These are phyloP conservation scores for Periplaneta americana DNA, from an alignment of 1,140 invertebrate genomes.

Conservation along the genomic window DNA sequence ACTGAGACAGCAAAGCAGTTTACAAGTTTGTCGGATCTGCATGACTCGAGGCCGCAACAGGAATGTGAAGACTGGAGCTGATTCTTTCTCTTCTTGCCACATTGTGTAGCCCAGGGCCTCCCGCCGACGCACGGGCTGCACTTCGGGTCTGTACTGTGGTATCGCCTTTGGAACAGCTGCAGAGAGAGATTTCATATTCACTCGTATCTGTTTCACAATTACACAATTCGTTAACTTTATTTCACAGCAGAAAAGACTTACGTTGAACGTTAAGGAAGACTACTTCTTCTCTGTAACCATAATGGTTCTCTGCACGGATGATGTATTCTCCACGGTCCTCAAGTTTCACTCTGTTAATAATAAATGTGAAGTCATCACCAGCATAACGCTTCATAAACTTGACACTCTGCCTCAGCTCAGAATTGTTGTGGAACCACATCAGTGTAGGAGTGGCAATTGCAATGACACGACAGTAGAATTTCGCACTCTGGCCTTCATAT, in stretches of 20 bases:
- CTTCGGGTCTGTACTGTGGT: constrained; percentile 70
- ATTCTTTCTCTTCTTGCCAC: constrained; percentile 85
- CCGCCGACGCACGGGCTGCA: constrained; percentile 62
- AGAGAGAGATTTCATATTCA: constrained; percentile 13
- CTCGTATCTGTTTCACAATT: neutral
- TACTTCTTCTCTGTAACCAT: constrained; percentile 92
- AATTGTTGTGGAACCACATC: constrained; percentile 91
- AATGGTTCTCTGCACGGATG: constrained; percentile 95
- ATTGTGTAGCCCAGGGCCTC: constrained; percentile 77
- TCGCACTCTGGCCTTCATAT: constrained; percentile 94
- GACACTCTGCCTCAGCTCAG: constrained; percentile 92
- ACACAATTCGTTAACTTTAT: neutral
- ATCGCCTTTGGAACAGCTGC: constrained; percentile 75
- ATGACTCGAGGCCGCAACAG: constrained; percentile 94
- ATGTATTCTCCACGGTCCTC: constrained; percentile 97
- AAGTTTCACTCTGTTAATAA: constrained; percentile 92
- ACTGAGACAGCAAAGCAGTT: constrained; percentile 93
- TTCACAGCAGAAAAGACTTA: constrained; percentile 41
- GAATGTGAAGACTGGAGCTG: constrained; percentile 94
- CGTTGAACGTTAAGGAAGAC: constrained; percentile 97
- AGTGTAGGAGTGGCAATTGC: constrained; percentile 90
- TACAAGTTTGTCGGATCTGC: constrained; percentile 90
- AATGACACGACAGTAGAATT: constrained; percentile 95
- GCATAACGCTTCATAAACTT: constrained; percentile 99
- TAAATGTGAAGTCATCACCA: constrained; percentile 94